These are phyloP conservation scores for Caenorhabditis zanzibari DNA, from an alignment of 2,888 invertebrate genomes.

Conservation along the genomic window DNA sequence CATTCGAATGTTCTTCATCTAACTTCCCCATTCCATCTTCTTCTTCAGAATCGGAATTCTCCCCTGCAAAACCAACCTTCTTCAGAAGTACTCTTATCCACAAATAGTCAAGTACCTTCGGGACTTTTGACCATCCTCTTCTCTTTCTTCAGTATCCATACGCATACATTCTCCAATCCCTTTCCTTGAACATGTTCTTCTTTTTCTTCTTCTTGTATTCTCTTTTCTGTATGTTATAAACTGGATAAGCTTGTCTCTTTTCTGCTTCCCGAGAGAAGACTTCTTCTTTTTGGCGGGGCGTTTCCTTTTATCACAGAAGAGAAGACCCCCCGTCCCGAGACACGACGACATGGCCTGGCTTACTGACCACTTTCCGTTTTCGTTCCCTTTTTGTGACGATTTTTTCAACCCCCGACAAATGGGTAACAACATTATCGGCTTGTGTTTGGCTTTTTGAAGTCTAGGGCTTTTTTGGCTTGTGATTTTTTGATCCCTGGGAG, in stretches of 20 bases:
- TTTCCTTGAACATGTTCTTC: slow-evolving; percentile 48
- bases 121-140: slow-evolving; percentile 4
- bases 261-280: slow-evolving; percentile 35
- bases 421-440: background rate
- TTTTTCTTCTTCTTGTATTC: slow-evolving; percentile 13
- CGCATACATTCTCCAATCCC: slow-evolving; percentile 8
- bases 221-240: slow-evolving; percentile 60
- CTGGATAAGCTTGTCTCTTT: slow-evolving; percentile 67
- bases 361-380: slow-evolving; percentile 25
- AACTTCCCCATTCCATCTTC: background rate
- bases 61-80: background rate
- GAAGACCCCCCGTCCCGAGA: background rate
- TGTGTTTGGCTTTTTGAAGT: slow-evolving; percentile 1
- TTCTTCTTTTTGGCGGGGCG: slow-evolving; percentile 40
- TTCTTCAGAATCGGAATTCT: background rate
- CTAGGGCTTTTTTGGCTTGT: background rate
- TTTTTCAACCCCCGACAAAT: background rate
- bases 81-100: slow-evolving; percentile 54
- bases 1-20: background rate
- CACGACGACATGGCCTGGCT: background rate
- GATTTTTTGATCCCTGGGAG: too few species aligned
- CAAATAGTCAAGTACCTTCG: slow-evolving; percentile 48
- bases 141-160: slow-evolving; percentile 8
- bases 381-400: slow-evolving; percentile 2
- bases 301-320: slow-evolving; percentile 45